These are phyloP conservation scores for Odontocerum albicorne DNA, from an alignment of 2,888 invertebrate genomes.

Conservation along the genomic window DNA sequence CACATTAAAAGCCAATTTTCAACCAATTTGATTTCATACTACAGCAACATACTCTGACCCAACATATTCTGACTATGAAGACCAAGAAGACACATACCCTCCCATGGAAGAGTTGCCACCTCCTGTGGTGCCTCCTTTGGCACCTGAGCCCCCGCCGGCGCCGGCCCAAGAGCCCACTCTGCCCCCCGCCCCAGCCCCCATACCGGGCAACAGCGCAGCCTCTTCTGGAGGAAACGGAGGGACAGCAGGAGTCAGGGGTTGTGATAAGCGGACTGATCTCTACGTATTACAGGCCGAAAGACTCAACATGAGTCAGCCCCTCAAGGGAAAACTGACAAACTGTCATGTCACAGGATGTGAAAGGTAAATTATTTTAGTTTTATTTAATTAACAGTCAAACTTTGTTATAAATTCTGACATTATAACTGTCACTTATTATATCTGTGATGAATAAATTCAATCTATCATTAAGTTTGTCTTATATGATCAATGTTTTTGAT, in stretches of 20 bases:
- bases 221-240: slow-evolving; percentile 55
- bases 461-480: too few species aligned
- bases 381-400: too few species aligned
- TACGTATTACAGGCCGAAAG: slow-evolving; percentile 82
- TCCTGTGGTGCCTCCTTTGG: slow-evolving; percentile 39
- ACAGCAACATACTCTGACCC: slow-evolving; percentile 40
- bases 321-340: slow-evolving; percentile 86
- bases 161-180: slow-evolving; percentile 48
- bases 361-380: too few species aligned
- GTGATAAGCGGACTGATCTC: slow-evolving; percentile 85
- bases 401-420: too few species aligned
- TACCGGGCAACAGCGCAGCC: slow-evolving; percentile 46
- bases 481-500: too few species aligned
- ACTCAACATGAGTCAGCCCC: slow-evolving; percentile 79
- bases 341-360: slow-evolving; percentile 88
- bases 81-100: slow-evolving; percentile 49
- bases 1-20: neutral
- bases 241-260: slow-evolving; percentile 69
- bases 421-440: too few species aligned
- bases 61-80: slow-evolving; percentile 33
- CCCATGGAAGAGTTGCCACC: slow-evolving; percentile 43
- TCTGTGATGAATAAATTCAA: too few species aligned
- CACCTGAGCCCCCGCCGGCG: slow-evolving; percentile 47
- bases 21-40: neutral
- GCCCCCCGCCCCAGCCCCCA: slow-evolving; percentile 47